These are phyloP conservation scores for Hypotaenidia philippensis DNA, from an alignment of 2,797 vertebrate genomes.

Conservation along the genomic window DNA sequence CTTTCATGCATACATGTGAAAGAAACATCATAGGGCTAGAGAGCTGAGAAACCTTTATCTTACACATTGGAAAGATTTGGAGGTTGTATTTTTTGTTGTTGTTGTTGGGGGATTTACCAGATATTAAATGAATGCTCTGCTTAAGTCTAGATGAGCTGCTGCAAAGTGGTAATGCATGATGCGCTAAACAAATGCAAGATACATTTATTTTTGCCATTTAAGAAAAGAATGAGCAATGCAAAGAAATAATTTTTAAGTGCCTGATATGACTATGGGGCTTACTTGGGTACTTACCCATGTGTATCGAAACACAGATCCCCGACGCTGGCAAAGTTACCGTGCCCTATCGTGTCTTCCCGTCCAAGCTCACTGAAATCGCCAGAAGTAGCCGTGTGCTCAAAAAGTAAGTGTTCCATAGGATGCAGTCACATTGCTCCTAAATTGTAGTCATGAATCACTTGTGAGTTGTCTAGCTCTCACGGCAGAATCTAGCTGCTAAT, in stretches of 20 bases:
- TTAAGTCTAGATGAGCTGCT: not conserved
- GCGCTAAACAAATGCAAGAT: not conserved
- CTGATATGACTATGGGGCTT: not conserved
- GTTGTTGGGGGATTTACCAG: not conserved
- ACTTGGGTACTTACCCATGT: not conserved
- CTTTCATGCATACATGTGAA: not conserved
- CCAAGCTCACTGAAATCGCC: slow-evolving; percentile 45
- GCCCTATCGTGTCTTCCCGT: slow-evolving; percentile 73
- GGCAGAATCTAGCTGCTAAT: not conserved
- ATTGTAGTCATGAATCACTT: not conserved
- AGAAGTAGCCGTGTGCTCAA: not conserved
- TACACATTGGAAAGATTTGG: not conserved
- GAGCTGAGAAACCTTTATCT: not conserved
- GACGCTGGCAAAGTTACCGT: slow-evolving; percentile 46
- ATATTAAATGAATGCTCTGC: not conserved
- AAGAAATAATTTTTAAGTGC: not conserved
- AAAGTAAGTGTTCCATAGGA: not conserved
- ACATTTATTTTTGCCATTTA: not conserved
- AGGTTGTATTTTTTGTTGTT: not conserved
- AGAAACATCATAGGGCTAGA: not conserved
- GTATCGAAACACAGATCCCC: slow-evolving; percentile 59
- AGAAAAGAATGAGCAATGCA: not conserved
- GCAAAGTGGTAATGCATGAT: not conserved
- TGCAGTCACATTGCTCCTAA: not conserved
- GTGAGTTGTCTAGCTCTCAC: not conserved